phyloP scores from a whole-genome alignment of 2,888 invertebrate species.

The Epistrophe eligans region DNA sequence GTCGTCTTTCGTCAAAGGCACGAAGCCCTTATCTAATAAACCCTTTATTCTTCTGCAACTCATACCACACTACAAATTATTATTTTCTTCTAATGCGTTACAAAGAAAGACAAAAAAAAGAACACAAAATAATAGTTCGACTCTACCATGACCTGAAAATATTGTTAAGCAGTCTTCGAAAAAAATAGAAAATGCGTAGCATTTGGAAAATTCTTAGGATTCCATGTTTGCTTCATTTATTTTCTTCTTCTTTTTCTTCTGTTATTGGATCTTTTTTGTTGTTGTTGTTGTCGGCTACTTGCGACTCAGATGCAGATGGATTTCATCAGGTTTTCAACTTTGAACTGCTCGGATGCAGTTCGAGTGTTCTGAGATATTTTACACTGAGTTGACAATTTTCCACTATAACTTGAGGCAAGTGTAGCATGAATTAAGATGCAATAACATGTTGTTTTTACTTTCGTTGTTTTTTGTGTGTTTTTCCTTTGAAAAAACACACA shows the following conservation, averaged over 20 bases:
- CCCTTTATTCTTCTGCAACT: slow-evolving; percentile 62
- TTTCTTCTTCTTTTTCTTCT: neutral
- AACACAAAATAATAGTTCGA: slow-evolving; percentile 18
- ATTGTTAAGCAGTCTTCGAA: neutral
- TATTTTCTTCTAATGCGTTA: slow-evolving; percentile 63
- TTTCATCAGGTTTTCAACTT: slow-evolving; percentile 49
- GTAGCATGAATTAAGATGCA: neutral
- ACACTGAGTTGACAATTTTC: slow-evolving; percentile 41
- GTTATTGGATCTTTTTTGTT: slow-evolving; percentile 12
- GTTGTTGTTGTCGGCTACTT: slow-evolving; percentile 28
- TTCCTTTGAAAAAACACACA: neutral
- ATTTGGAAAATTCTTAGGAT: slow-evolving; percentile 55
- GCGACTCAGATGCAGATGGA: slow-evolving; percentile 24
- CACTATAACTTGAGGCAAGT: slow-evolving; percentile 35
- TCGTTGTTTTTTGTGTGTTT: slow-evolving; percentile 3
- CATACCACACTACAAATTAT: slow-evolving; percentile 14
- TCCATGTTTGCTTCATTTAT: slow-evolving; percentile 39
- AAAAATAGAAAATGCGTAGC: slow-evolving; percentile 52
- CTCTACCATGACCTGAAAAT: slow-evolving; percentile 48
- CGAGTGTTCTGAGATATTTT: neutral
- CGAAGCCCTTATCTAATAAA: slow-evolving; percentile 62
- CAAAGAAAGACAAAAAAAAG: slow-evolving; percentile 12
- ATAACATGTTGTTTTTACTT: slow-evolving; percentile 30
- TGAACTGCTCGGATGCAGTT: slow-evolving; percentile 1
- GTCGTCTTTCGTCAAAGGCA: slow-evolving; percentile 37